Evolutionary conservation across 2,888 invertebrate species (phyloP), one percentile per base, ranked within the genome.

Genomic region (Hirudinaria manillensis): DNA sequence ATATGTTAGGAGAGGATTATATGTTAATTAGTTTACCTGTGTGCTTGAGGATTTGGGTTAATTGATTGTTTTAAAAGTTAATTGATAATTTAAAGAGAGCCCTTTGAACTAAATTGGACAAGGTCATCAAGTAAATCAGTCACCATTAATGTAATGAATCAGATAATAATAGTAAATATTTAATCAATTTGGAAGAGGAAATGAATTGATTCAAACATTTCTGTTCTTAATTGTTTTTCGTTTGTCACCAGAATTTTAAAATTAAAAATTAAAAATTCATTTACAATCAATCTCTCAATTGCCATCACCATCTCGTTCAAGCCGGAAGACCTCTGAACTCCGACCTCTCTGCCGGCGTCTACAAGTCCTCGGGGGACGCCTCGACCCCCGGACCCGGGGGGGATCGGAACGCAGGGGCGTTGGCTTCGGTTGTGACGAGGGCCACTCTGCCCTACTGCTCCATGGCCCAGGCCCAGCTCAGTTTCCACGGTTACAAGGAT

Each of bases 401-500:
- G 2, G 55, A 27, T 29, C 45, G 21, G 10, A 56, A 34, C 29
- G 21, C 36, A 3, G 65, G 34, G 34, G 34, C 24, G 34, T 32
- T 13, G 24, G n/a, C 34, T 82, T 87, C 89, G 81, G 76, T 75
- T 34, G 78, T 82, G 81, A n/a, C 84, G 82, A 13, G 83, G 82
- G 34, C 83, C 66, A 86, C 85, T 79, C 84, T 86, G 80, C 97
- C 97, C 0, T 92, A 91, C 87, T 97, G 96, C 84, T 93, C 94
- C 77, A 95, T 97, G 94, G 94, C 95, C 32, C 95, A 96, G 87
- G 98, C 98, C 74, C 99, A 99, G 87, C 89, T 99, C 70, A 96
- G 96, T 74, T 99, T 99, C 89, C 99, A 99, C 86, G 99, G 99
- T 0, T 99, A 99, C 86, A 90, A 95, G 78, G 98, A 99, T 86